Percentiles rank a stretch among this genome's conserved stretches.
These are phyloP conservation scores for Tortricodes alternella DNA, from an alignment of 2,888 invertebrate species.

Conservation along the genomic window DNA sequence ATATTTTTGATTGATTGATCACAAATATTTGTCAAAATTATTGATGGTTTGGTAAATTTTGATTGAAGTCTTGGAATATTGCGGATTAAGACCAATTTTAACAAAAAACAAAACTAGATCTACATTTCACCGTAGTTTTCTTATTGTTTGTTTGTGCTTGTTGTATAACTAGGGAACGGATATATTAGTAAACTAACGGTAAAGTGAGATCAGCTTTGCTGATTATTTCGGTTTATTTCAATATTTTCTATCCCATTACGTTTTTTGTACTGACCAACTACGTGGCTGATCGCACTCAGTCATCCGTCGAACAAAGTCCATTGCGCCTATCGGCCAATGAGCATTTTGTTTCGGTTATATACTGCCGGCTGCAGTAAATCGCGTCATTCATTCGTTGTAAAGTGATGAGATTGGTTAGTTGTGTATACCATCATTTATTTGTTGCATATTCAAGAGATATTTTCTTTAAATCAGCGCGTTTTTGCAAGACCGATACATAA, in stretches of 20 bases:
- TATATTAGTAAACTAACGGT: constrained; percentile 9
- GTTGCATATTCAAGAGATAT: not conserved
- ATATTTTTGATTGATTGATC: constrained; percentile 8
- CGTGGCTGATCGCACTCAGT: constrained; percentile 33
- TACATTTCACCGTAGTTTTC: constrained; percentile 1
- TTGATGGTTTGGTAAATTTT: not conserved
- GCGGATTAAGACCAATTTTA: not conserved
- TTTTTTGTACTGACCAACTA: constrained; percentile 30
- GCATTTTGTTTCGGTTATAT: constrained; percentile 21
- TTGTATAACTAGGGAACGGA: constrained; percentile 21
- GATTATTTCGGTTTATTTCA: constrained; percentile 21
- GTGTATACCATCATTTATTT: constrained; percentile 10
- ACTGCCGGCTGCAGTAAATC: constrained; percentile 15
- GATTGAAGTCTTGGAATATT: too few relatives aligned
- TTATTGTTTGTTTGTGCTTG: constrained; percentile 11
- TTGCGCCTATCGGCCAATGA: constrained; percentile 20
- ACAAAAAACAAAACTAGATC: constrained; percentile 14
- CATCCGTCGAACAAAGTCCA: constrained; percentile 37
- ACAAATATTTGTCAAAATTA: not conserved
- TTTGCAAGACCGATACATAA: not conserved
- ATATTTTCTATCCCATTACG: constrained; percentile 32
- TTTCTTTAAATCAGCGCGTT: not conserved
- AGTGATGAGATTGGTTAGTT: constrained; percentile 11
- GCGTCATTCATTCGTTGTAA: constrained; percentile 23
- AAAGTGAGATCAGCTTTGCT: not conserved